Evolutionary conservation across 2,113 vertebrate genomes (phyloP).

Genomic region (Sprattus sprattus): DNA sequence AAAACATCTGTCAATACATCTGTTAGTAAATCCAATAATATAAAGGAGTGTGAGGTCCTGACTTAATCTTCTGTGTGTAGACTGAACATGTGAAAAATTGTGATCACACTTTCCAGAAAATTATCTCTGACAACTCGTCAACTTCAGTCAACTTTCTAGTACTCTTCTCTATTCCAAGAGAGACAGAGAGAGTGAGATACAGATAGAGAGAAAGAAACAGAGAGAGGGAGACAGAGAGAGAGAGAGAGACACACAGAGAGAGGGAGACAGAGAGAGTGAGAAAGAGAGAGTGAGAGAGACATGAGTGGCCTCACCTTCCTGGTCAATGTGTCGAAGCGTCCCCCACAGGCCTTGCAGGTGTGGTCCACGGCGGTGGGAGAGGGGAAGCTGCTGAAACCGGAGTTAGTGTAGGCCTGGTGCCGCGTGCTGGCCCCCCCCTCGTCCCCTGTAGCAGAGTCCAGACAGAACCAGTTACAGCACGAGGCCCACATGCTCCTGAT

Average conservation of each 20-base stretch:
- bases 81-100: no score
- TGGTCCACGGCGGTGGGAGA: slow-evolving; percentile 73
- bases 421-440: slow-evolving; percentile 47
- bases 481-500: slow-evolving; percentile 82
- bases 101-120: no score
- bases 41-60: no score
- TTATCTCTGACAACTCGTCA: no score
- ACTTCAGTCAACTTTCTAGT: no score
- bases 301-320: slow-evolving; percentile 76
- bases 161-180: no score
- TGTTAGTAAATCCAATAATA: no score
- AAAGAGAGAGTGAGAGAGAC: neutral
- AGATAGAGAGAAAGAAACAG: no score
- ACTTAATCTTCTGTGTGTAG: no score
- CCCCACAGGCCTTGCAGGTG: slow-evolving; percentile 82
- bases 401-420: slow-evolving; percentile 83
- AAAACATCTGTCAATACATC: no score
- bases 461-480: slow-evolving; percentile 90
- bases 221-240: neutral
- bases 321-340: slow-evolving; percentile 63
- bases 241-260: neutral
- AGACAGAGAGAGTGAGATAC: no score
- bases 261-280: neutral
- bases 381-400: slow-evolving; percentile 81
- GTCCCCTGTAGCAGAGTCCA: slow-evolving; percentile 79